Evolutionary conservation across 2,888 invertebrate species (phyloP), one percentile per base, ranked within the genome.

Genomic region (Hirtodrosophila duncani): DNA sequence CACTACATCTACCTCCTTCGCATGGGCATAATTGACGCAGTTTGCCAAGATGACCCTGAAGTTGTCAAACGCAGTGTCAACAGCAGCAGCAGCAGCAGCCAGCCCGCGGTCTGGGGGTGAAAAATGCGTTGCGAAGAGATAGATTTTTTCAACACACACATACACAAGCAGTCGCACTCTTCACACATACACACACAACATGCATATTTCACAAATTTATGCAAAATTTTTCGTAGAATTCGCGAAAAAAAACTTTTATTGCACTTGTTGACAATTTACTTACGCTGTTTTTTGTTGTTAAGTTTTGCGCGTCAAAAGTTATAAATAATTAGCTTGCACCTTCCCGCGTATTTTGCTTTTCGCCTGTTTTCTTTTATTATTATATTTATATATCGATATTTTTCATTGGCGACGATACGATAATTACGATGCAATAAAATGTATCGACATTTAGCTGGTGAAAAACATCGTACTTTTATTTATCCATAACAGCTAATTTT

Each of bases 41-140:
- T 34, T 57, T 57, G 55, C 27, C 42, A 65, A n/a, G n/a, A 62
- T 67, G 67, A 67, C 67, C 67, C 67, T 67, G 67, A 67, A 68
- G 69, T 42, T 58, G 48, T 51, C 45, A 50, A 61, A 58, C 50
- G 50, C 64, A 67, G 50, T 53, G 53, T 42, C 62, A 61, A 29
- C 48, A 46, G 42, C 64, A 64, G 66, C 62, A 62, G 52, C 62
- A 64, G 50, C 59, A 43, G 42, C 37, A 33, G 39, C 46, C 37
- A 17, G 7, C 31, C 3, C 29, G 38, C 21, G 10, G 8, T 3
- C 56, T 64, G 26, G 79, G 72, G 72, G 72, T 72, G 72, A 79
- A n/a, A n/a, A 72, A 72, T 72, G 71, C 71, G 79, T 72, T 78
- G 67, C 71, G 51, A 66, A 74, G 70, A 78, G 71, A 72, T 72